These are phyloP conservation scores for Drosophila hamatofila DNA, from an alignment of 2,888 invertebrate species.

Conservation along the genomic window DNA sequence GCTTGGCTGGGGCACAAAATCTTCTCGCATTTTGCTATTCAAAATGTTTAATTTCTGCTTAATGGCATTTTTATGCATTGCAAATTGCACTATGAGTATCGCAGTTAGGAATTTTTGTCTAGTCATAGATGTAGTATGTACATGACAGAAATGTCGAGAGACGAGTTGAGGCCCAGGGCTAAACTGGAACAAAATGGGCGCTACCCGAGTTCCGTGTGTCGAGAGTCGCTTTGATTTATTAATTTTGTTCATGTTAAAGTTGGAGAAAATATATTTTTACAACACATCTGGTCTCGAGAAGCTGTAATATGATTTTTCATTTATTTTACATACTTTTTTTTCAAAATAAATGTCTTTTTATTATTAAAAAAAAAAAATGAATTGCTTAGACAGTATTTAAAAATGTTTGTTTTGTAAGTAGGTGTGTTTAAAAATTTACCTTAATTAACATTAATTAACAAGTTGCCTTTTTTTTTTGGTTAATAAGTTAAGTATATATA, in stretches of 20 bases:
- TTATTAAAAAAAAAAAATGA: not conserved
- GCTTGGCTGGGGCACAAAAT: constrained; percentile 32
- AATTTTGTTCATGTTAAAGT: constrained; percentile 8
- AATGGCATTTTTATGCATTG: constrained; percentile 64
- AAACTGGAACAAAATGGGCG: constrained; percentile 47
- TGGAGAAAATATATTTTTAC: constrained; percentile 7
- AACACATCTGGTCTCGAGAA: not conserved
- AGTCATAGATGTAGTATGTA: constrained; percentile 35
- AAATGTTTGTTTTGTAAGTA: not conserved
- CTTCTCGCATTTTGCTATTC: constrained; percentile 30
- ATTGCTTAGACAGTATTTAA: not conserved
- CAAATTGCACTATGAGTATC: constrained; percentile 46
- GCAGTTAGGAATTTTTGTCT: constrained; percentile 46
- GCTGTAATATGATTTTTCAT: not conserved
- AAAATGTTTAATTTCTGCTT: constrained; percentile 39
- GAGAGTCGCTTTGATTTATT: constrained; percentile 25
- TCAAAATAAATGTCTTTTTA: not conserved
- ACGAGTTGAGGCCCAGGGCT: constrained; percentile 1
- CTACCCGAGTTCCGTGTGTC: constrained; percentile 20
- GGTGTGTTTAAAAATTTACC: not conserved
- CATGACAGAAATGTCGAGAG: constrained; percentile 28
- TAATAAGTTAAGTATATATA: not conserved
- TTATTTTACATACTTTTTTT: constrained; percentile 1
- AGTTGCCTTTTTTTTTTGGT: not conserved
- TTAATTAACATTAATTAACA: constrained; percentile 12